These are phyloP conservation scores for Lasioglossum calceatum DNA, from an alignment of 2,888 invertebrate genomes.

Conservation along the genomic window DNA sequence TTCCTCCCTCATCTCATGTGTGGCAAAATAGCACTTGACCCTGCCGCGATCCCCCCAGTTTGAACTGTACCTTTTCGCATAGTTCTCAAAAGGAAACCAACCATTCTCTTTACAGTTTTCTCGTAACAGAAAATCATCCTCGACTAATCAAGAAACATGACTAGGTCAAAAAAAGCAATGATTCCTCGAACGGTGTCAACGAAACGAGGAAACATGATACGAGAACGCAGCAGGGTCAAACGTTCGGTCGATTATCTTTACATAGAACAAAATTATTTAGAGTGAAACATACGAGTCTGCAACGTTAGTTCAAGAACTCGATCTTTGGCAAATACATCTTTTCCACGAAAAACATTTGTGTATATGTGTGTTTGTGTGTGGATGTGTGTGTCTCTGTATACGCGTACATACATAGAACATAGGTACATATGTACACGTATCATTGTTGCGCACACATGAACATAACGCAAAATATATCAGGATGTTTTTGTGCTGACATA, in stretches of 20 bases:
- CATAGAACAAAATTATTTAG: slow-evolving; percentile 57
- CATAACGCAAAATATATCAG: slow-evolving; percentile 64
- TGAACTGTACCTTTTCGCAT: not conserved
- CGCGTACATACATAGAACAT: not conserved
- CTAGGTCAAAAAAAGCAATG: not conserved
- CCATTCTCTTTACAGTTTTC: not conserved
- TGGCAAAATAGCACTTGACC: slow-evolving; percentile 51
- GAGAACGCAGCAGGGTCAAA: slow-evolving; percentile 34
- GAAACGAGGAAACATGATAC: not conserved
- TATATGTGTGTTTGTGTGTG: not conserved
- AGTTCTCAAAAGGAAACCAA: not conserved
- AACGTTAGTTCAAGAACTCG: slow-evolving; percentile 52
- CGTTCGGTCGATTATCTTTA: slow-evolving; percentile 47
- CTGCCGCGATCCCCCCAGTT: not conserved
- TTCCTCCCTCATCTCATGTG: slow-evolving; percentile 49
- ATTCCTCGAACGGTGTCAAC: not conserved
- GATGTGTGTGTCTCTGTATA: slow-evolving; percentile 1
- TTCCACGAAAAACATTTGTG: slow-evolving; percentile 40
- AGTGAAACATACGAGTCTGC: slow-evolving; percentile 43
- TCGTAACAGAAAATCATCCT: not conserved
- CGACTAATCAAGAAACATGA: not conserved
- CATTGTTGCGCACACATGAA: slow-evolving; percentile 61
- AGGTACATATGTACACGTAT: slow-evolving; percentile 14
- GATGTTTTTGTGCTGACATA: slow-evolving; percentile 78
- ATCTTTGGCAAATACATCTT: slow-evolving; percentile 68